phyloP scores from a whole-genome alignment of 1,140 invertebrate species.

The Drosophila bipectinata region DNA sequence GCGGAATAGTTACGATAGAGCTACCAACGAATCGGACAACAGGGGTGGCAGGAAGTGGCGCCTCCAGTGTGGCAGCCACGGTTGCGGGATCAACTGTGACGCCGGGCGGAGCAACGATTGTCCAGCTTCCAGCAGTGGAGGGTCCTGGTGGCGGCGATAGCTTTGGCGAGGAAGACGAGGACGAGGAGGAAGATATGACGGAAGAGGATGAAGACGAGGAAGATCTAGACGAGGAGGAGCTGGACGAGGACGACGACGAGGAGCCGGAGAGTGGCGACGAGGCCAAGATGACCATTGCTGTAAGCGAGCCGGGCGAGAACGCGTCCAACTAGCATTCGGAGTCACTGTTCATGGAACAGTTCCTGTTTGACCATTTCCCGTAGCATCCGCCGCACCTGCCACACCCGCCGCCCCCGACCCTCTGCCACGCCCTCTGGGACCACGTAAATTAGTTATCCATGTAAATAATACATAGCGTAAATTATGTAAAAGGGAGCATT shows the following conservation, averaged over 20 bases:
- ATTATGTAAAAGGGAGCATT: conserved; percentile 43
- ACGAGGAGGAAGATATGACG: conserved; percentile 76
- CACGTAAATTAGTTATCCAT: conserved; percentile 25
- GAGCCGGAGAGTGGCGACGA: conserved; percentile 88
- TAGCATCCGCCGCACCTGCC: conserved; percentile 45
- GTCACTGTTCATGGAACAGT: conserved; percentile 83
- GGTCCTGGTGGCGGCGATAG: conserved; percentile 84
- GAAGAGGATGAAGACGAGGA: conserved; percentile 85
- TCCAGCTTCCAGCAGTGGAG: conserved; percentile 54
- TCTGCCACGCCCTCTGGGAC: conserved; percentile 21
- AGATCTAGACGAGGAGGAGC: conserved; percentile 82
- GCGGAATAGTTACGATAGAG: conserved; percentile 74
- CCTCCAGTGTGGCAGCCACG: conserved; percentile 71
- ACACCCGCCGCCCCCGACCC: neutral
- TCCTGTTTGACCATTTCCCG: conserved; percentile 77
- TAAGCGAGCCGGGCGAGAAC: conserved; percentile 84
- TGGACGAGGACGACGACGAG: conserved; percentile 79
- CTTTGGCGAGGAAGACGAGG: conserved; percentile 85
- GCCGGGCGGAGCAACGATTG: conserved; percentile 69
- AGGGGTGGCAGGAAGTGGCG: conserved; percentile 42
- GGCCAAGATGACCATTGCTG: conserved; percentile 89
- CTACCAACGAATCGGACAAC: conserved; percentile 40
- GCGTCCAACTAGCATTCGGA: conserved; percentile 84
- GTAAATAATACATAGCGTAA: conserved; percentile 43
- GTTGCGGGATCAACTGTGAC: conserved; percentile 79